Base-by-base conservation (phyloP, 2,113 vertebrate species). In the Daphoenositta chrysoptera region DNA sequence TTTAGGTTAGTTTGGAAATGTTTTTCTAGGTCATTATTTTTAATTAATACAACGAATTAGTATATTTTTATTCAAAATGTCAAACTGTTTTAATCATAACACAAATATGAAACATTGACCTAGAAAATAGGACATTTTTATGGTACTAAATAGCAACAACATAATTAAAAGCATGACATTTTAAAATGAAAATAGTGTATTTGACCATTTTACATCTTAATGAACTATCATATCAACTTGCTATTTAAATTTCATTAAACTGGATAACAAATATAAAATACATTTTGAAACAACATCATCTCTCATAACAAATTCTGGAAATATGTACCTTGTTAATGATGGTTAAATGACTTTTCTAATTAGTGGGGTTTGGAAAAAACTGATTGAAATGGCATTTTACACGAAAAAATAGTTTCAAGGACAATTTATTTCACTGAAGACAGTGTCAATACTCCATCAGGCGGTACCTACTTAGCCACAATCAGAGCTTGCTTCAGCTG, bases 11-110 rank as follows among this genome's bases (percentile, higher is more conserved):
- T 72, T 94, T 82, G 40, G 56, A 87, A 94, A 79, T 24, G 42
- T 60, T 95, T 95, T 94, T 89, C 91, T 89, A 82, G 87, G 93
- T 95, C 80, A 93, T 95, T 96, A 93, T 96, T 95, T 95, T 96
- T 96, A 97, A 97, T 97, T 96, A 94, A 94, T 92, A 90, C 80
- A 95, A 93, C 0, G 39, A 96, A 93, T 95, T 90, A 92, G 12
- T 94, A 77, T 56, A 92, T 94, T 96, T 95, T 90, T 92, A 89
- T 89, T 92, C 83, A 83, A 96, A 97, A 97, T 95, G 95, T 93
- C 94, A 92, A 89, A 89, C 56, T 83, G 56, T 91, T 96, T 90
- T 91, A 94, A 95, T 94, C 64, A 54, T 81, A 94, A 93, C 72
- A 87, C 71, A 92, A 92, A 95, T 87, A 89, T 13, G 86, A 95